These are phyloP conservation scores for Deilephila porcellus DNA, from an alignment of 2,888 invertebrate genomes.

Conservation along the genomic window DNA sequence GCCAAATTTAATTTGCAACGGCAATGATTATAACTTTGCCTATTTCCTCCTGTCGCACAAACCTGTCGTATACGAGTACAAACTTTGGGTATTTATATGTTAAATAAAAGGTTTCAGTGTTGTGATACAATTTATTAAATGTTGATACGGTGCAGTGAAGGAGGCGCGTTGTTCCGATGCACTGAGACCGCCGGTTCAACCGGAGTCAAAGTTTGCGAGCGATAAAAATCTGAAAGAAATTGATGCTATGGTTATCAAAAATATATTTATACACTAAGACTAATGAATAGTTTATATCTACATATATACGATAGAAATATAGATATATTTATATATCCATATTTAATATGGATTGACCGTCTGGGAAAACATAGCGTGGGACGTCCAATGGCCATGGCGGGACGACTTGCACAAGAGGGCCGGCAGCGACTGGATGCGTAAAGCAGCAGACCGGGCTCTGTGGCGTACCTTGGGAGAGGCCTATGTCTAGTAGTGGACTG, in stretches of 20 bases:
- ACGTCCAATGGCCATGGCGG: no score
- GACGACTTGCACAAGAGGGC: no score
- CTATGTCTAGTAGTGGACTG: no score
- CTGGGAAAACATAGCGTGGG: no score
- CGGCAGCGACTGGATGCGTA: no score
- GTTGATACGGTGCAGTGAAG: conserved; percentile 50
- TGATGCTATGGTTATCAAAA: background rate
- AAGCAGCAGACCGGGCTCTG: no score
- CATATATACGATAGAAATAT: no score
- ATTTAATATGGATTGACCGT: no score
- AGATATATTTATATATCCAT: no score
- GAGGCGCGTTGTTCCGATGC: conserved; percentile 50
- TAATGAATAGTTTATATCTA: no score
- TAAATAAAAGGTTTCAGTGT: background rate
- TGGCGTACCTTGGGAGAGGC: no score
- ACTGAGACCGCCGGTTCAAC: conserved; percentile 45
- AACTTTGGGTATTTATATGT: background rate
- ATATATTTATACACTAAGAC: background rate
- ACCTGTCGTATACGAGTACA: conserved; percentile 21
- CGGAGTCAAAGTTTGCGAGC: conserved; percentile 51
- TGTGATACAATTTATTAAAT: conserved; percentile 47
- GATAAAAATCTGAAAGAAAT: conserved; percentile 60
- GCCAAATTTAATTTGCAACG: conserved; percentile 8
- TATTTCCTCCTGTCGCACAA: conserved; percentile 6
- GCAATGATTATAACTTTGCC: background rate